Conservation (phyloP, 1,140 invertebrate species). For the Saxidomus purpurata region DNA sequence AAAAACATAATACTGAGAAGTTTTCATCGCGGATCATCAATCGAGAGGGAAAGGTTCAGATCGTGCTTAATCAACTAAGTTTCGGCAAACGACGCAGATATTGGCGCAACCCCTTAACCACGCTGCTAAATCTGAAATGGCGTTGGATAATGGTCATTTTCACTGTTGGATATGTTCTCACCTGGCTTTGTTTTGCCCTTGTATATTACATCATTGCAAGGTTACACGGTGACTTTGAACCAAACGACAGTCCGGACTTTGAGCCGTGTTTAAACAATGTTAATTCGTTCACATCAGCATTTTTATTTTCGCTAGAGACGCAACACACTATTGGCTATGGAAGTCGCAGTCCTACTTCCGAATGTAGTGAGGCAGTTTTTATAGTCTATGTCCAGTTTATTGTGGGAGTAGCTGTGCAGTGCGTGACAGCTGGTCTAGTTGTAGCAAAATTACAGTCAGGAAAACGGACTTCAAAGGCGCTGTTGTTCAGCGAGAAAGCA, state of each 20-base stretch:
- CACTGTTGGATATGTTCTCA: conserved; percentile 95
- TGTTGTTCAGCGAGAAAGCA: conserved; percentile 96
- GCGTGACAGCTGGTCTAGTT: conserved; percentile 91
- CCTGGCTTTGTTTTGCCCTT: conserved; percentile 95
- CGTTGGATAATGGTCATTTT: conserved; percentile 97
- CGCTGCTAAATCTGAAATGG: conserved; percentile 90
- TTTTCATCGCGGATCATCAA: conserved; percentile 54
- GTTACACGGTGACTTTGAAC: conserved; percentile 93
- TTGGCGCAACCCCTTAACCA: conserved; percentile 59
- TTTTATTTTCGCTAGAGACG: conserved; percentile 86
- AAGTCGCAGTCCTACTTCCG: conserved; percentile 93
- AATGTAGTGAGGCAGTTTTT: conserved; percentile 97
- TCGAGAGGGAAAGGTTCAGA: conserved; percentile 62
- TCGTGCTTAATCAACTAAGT: conserved; percentile 47
- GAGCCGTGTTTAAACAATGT: conserved; percentile 84
- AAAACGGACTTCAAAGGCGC: conserved; percentile 96
- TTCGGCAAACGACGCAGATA: conserved; percentile 62
- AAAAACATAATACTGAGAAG: background rate
- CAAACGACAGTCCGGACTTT: conserved; percentile 80
- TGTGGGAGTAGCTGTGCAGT: conserved; percentile 95
- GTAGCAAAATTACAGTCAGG: conserved; percentile 88
- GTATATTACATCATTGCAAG: conserved; percentile 97
- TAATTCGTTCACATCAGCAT: conserved; percentile 79
- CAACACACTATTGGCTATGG: conserved; percentile 87
- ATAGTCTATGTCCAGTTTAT: conserved; percentile 98